Percentiles rank a stretch among this genome's conserved stretches.
These are phyloP conservation scores for Corythoichthys intestinalis DNA, from an alignment of 2,113 vertebrate genomes.

Conservation along the genomic window DNA sequence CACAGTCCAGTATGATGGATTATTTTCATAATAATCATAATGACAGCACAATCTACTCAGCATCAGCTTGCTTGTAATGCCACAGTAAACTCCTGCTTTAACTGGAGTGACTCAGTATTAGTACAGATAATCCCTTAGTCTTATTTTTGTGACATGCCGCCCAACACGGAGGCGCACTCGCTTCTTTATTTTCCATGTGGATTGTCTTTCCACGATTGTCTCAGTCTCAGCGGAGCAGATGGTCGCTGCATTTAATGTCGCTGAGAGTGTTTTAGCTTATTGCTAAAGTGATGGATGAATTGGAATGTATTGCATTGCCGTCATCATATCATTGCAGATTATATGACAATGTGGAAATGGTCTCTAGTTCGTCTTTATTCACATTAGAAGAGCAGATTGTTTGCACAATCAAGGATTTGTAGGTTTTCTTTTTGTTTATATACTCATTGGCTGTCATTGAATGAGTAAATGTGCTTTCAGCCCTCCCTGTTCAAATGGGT, in stretches of 20 bases:
- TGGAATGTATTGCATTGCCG: slow-evolving; percentile 12
- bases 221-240: slow-evolving; percentile 54
- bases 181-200: slow-evolving; percentile 17
- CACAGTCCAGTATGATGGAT: slow-evolving; percentile 16
- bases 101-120: slow-evolving; percentile 54
- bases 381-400: not conserved
- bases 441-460: not conserved
- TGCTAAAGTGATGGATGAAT: slow-evolving; percentile 3
- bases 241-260: slow-evolving; percentile 23
- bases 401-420: not conserved
- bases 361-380: not conserved
- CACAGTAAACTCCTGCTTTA: slow-evolving; percentile 51
- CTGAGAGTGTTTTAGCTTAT: slow-evolving; percentile 20
- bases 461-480: no score
- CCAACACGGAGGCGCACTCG: slow-evolving; percentile 9
- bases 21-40: slow-evolving; percentile 43
- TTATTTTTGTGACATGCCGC: slow-evolving; percentile 43
- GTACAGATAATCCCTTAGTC: slow-evolving; percentile 54
- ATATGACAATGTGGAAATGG: not conserved
- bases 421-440: not conserved
- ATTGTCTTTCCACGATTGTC: slow-evolving; percentile 45
- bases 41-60: slow-evolving; percentile 44
- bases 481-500: no score
- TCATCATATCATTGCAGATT: not conserved
- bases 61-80: slow-evolving; percentile 61